Evolutionary conservation across 1,140 invertebrate genomes (phyloP).

Genomic region (Drosophila insularis): DNA sequence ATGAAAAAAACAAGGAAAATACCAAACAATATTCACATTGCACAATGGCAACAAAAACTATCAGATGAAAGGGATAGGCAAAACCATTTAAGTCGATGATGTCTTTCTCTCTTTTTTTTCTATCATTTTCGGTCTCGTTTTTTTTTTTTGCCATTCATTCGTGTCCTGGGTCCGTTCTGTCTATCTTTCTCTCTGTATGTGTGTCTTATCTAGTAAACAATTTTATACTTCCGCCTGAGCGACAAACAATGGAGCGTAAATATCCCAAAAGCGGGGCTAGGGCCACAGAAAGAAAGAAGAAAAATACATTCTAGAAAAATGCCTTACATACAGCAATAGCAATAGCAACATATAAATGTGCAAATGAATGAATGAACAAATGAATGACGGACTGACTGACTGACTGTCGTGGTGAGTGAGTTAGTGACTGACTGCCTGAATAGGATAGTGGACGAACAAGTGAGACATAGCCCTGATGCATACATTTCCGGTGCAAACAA

Average conservation of each 20-base stretch:
- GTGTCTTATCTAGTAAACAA: conserved; percentile 74
- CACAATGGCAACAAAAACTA: conserved; percentile 8
- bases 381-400: conserved; percentile 35
- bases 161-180: background rate
- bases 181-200: background rate
- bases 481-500: conserved; percentile 59
- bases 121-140: conserved; percentile 22
- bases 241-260: conserved; percentile 80
- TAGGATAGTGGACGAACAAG: conserved; percentile 9
- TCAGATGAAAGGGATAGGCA: conserved; percentile 4
- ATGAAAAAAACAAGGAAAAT: background rate
- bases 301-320: conserved; percentile 51
- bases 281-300: conserved; percentile 46
- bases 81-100: conserved; percentile 76
- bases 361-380: conserved; percentile 67
- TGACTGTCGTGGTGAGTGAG: conserved; percentile 35
- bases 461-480: conserved; percentile 56
- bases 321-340: conserved; percentile 18
- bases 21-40: conserved; percentile 41
- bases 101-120: conserved; percentile 54
- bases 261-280: conserved; percentile 72
- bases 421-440: conserved; percentile 4
- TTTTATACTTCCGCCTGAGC: conserved; percentile 80
- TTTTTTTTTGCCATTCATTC: background rate
- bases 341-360: conserved; percentile 61